A percentile compares a stretch with the other conserved stretches of the same genome.
These are phyloP conservation scores for Phalacrocorax brasilianus DNA, from an alignment of 2,113 vertebrate genomes.

Conservation along the genomic window DNA sequence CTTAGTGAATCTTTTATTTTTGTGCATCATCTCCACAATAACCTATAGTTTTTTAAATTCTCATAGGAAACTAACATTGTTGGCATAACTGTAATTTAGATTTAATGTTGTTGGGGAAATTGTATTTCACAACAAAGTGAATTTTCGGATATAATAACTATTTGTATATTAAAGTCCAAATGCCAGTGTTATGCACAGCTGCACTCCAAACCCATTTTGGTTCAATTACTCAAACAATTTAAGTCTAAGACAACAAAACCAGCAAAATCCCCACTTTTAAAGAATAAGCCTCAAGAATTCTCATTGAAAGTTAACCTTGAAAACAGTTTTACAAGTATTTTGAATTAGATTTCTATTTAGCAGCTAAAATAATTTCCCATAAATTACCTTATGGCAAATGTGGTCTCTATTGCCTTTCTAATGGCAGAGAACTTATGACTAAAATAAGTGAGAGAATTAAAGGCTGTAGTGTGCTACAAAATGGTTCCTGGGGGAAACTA, in stretches of 20 bases:
- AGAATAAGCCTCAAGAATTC: neutral
- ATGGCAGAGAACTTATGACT: neutral
- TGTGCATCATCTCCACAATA: neutral
- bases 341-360: neutral
- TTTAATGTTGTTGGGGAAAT: neutral
- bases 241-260: neutral
- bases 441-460: neutral
- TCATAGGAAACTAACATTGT: neutral
- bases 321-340: neutral
- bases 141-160: neutral
- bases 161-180: neutral
- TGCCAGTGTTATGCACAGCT: neutral
- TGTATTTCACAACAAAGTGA: neutral
- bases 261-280: fast-evolving
- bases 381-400: neutral
- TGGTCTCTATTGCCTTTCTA: neutral
- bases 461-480: neutral
- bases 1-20: neutral
- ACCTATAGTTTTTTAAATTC: neutral
- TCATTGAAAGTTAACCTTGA: neutral
- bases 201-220: neutral
- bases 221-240: neutral
- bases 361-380: neutral
- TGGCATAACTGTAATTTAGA: neutral
- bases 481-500: neutral